Evolutionary conservation across 1,140 invertebrate species (phyloP).

Genomic region (Neodiprion virginianus): DNA sequence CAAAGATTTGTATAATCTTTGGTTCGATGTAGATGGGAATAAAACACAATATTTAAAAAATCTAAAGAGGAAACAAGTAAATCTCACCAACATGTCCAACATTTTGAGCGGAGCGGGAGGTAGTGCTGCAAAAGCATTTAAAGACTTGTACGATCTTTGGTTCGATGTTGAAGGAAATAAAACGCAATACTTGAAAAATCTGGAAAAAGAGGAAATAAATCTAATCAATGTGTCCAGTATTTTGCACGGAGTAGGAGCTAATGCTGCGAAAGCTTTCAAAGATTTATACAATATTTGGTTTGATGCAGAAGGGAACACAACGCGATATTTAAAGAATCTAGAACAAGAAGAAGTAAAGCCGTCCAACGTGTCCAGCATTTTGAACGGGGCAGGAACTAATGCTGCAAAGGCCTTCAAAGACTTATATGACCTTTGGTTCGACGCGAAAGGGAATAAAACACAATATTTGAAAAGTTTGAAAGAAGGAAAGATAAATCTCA

Average conservation of each 20-base stretch:
- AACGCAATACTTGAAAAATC: slow-evolving; percentile 30
- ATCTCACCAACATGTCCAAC: slow-evolving; percentile 30
- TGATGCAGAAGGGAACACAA: slow-evolving; percentile 34
- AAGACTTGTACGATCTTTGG: slow-evolving; percentile 34
- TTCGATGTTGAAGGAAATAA: slow-evolving; percentile 36
- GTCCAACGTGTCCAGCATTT: slow-evolving; percentile 28
- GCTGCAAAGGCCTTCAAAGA: slow-evolving; percentile 31
- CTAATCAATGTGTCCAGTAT: slow-evolving; percentile 35
- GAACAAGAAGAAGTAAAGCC: slow-evolving; percentile 32
- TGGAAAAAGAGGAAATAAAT: slow-evolving; percentile 32
- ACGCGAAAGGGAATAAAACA: slow-evolving; percentile 34
- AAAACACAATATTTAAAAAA: slow-evolving; percentile 31
- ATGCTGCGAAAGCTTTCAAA: slow-evolving; percentile 29
- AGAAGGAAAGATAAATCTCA: slow-evolving; percentile 29
- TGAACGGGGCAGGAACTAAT: slow-evolving; percentile 31
- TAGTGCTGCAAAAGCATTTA: slow-evolving; percentile 29
- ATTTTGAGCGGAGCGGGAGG: slow-evolving; percentile 35
- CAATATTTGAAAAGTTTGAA: slow-evolving; percentile 36
- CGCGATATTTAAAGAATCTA: slow-evolving; percentile 30
- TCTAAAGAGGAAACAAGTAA: slow-evolving; percentile 31
- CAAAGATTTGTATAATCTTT: slow-evolving; percentile 33
- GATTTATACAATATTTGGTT: slow-evolving; percentile 40
- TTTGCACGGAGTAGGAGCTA: slow-evolving; percentile 28
- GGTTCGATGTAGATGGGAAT: slow-evolving; percentile 32
- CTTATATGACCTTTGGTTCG: slow-evolving; percentile 36